Evolutionary conservation across 2,888 invertebrate genomes (phyloP).

Genomic region (Torymus tubicola): DNA sequence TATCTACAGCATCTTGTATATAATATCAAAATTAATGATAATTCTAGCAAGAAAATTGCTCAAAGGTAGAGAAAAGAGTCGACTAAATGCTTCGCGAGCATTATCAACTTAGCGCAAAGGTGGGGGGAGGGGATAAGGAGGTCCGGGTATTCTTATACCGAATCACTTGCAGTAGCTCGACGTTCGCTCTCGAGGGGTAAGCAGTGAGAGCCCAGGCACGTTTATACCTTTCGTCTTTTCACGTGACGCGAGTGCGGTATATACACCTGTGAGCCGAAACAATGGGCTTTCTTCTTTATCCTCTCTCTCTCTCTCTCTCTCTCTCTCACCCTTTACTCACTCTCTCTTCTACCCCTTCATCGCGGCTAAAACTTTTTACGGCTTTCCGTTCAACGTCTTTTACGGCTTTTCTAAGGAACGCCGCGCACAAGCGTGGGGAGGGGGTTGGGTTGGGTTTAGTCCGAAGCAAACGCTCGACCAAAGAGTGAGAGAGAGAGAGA

Average conservation of each 20-base stretch:
- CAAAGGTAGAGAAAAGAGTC: too few species aligned
- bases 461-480: neutral
- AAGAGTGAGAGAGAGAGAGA: slow-evolving; percentile 17
- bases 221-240: slow-evolving; percentile 20
- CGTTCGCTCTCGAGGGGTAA: too few species aligned
- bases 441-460: too few species aligned
- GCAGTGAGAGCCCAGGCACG: neutral
- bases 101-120: slow-evolving; percentile 18
- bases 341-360: neutral
- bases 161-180: too few species aligned
- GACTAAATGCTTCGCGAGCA: neutral
- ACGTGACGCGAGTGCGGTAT: slow-evolving; percentile 13
- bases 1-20: too few species aligned
- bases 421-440: neutral
- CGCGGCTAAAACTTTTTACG: slow-evolving; percentile 49
- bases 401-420: slow-evolving; percentile 47
- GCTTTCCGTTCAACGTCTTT: slow-evolving; percentile 55
- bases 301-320: neutral
- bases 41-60: too few species aligned
- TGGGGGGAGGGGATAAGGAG: too few species aligned
- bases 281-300: slow-evolving; percentile 35
- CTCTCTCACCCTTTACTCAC: neutral
- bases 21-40: too few species aligned
- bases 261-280: slow-evolving; percentile 34
- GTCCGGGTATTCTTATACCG: too few species aligned